Percentiles rank a stretch among this genome's conserved stretches.
phyloP scores from a whole-genome alignment of 35 echinoderm and acorn worm genomes.

The Apostichopus californicus region DNA sequence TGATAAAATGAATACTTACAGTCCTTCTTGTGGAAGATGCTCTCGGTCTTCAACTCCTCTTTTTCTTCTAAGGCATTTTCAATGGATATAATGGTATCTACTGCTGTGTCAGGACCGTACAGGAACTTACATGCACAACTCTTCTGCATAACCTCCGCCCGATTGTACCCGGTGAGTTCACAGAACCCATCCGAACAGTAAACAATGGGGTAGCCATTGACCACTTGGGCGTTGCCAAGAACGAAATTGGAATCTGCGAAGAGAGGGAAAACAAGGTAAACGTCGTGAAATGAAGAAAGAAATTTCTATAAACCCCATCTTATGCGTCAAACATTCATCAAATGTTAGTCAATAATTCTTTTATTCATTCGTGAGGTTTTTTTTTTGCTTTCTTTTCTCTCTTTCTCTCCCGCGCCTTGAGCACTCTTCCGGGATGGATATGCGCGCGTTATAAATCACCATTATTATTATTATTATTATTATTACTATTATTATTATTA shows the following conservation, averaged over 20 bases:
- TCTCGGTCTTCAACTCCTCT: slow-evolving; percentile 93
- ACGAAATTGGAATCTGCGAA: slow-evolving; percentile 98
- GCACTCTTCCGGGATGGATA: too few relatives aligned
- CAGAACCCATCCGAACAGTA: slow-evolving; percentile 99
- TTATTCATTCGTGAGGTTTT: too few relatives aligned
- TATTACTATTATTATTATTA: too few relatives aligned
- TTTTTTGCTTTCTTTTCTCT: too few relatives aligned
- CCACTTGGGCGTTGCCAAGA: slow-evolving; percentile 94
- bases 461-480: too few relatives aligned
- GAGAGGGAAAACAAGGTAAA: not conserved
- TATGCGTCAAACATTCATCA: too few relatives aligned
- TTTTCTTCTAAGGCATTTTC: slow-evolving; percentile 84
- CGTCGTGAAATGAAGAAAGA: too few relatives aligned
- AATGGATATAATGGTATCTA: slow-evolving; percentile 79
- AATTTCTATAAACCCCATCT: too few relatives aligned
- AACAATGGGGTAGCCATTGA: slow-evolving; percentile 81
- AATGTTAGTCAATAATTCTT: too few relatives aligned
- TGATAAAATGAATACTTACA: slow-evolving; percentile 61
- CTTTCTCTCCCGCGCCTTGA: too few relatives aligned
- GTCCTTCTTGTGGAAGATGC: slow-evolving; percentile 93
- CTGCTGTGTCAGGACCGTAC: slow-evolving; percentile 86
- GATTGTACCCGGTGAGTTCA: slow-evolving; percentile 87
- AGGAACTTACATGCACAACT: slow-evolving; percentile 92
- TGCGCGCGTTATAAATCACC: too few relatives aligned
- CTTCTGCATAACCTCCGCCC: slow-evolving; percentile 97